Evolutionary conservation across 2,797 vertebrate genomes (phyloP).

Genomic region (Aeoliscus strigatus): DNA sequence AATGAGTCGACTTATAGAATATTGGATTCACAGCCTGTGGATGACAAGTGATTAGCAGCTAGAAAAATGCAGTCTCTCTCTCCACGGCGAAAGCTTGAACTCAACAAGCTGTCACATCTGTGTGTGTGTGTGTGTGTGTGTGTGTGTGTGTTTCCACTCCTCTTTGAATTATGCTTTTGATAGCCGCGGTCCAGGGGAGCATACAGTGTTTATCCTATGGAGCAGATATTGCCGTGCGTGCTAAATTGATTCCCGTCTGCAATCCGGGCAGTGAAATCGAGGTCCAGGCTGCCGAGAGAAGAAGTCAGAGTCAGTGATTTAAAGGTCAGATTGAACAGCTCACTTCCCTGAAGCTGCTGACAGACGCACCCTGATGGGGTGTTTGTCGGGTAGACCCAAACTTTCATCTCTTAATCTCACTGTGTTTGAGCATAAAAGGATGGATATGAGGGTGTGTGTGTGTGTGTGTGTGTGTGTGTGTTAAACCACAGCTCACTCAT

Average conservation of each 20-base stretch:
- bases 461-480: neutral
- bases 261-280: constrained; percentile 47
- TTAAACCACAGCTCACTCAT: constrained; percentile 21
- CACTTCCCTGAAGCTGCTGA: constrained; percentile 49
- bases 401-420: constrained; percentile 50
- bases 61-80: neutral
- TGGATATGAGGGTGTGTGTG: neutral
- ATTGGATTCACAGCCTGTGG: neutral
- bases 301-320: constrained; percentile 60
- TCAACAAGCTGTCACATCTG: constrained; percentile 15
- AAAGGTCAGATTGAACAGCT: constrained; percentile 64
- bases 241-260: constrained; percentile 61
- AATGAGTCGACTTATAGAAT: no score
- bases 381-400: constrained; percentile 43
- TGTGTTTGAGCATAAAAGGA: constrained; percentile 19
- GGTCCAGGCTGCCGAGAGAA: constrained; percentile 30
- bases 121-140: constrained; percentile 1
- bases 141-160: constrained; percentile 6
- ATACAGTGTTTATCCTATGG: constrained; percentile 47
- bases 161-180: constrained; percentile 5
- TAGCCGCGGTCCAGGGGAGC: constrained; percentile 14
- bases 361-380: constrained; percentile 47
- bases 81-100: constrained; percentile 11
- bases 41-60: neutral
- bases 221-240: constrained; percentile 38